Conservation (phyloP, 2,113 vertebrate genomes). For the Cephalopterus ornatus region DNA sequence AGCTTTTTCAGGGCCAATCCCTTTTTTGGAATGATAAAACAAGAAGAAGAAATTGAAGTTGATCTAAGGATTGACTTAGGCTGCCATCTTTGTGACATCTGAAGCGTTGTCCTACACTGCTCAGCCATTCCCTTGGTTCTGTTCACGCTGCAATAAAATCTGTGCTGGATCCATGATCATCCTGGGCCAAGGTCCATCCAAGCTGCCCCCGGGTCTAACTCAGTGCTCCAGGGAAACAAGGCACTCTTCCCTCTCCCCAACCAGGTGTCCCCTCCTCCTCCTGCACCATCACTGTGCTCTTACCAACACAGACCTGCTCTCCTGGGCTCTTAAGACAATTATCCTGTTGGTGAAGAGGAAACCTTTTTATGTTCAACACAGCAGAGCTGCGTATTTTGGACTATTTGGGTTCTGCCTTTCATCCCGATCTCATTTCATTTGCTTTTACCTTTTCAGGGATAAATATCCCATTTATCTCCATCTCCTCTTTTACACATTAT, state of each 20-base stretch:
- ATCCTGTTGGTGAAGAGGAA: not conserved
- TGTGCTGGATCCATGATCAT: accelerated
- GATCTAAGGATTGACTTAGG: not conserved
- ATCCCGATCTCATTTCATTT: not conserved
- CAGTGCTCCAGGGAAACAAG: not conserved
- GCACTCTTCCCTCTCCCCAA: not conserved
- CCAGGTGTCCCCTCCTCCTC: not conserved
- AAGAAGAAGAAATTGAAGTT: not conserved
- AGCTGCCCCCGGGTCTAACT: not conserved
- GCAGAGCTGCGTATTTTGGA: not conserved
- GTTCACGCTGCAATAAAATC: not conserved
- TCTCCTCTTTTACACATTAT: slow-evolving; percentile 8
- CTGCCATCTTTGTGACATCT: not conserved
- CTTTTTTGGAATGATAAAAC: not conserved
- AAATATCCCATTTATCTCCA: not conserved
- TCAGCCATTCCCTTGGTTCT: not conserved
- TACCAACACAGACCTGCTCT: not conserved
- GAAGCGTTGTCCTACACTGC: not conserved
- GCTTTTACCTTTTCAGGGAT: slow-evolving; percentile 4
- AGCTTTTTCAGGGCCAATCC: not conserved
- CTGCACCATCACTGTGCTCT: not conserved
- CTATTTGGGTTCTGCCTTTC: not conserved
- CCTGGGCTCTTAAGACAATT: not conserved
- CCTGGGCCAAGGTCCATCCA: not conserved
- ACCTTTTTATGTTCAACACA: not conserved